A percentile compares a stretch with the other conserved stretches of the same genome.
phyloP scores from a whole-genome alignment of 2,113 vertebrate genomes.

The Pardalotus punctatus region DNA sequence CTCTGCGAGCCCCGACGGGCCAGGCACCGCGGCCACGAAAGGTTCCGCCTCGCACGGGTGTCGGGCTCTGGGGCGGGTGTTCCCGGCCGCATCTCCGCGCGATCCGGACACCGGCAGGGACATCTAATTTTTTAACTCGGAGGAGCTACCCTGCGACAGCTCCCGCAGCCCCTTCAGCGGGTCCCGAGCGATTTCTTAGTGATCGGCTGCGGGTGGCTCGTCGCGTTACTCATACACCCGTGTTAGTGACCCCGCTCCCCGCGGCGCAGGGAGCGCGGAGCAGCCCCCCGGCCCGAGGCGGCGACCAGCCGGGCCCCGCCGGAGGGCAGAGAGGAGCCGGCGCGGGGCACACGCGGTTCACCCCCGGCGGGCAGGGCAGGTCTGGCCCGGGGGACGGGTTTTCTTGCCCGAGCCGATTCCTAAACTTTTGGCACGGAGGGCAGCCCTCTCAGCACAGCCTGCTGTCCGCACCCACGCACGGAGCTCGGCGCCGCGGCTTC shows the following conservation, averaged over 20 bases:
- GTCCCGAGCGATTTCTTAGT: neutral
- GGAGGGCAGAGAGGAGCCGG: neutral
- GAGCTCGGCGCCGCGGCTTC: neutral
- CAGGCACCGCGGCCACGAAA: neutral
- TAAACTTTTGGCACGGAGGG: neutral
- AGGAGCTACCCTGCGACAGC: neutral
- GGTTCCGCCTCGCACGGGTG: neutral
- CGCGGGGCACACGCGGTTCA: neutral
- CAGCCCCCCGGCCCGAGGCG: neutral
- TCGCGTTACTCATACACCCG: neutral
- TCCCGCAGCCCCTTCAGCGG: neutral
- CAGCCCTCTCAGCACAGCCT: neutral
- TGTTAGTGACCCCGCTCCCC: neutral
- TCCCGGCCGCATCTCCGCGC: neutral
- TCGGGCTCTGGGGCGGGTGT: neutral
- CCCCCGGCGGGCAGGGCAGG: neutral
- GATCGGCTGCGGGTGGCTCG: neutral
- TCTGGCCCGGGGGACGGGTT: neutral
- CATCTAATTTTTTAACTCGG: neutral
- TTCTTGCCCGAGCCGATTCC: neutral
- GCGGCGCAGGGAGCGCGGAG: neutral
- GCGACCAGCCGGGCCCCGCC: neutral
- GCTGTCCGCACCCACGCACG: neutral
- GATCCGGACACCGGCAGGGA: neutral
- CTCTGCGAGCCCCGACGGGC: neutral